Evolutionary conservation across 1,140 invertebrate species (phyloP), one percentile per base, ranked within the genome.

Genomic region (Nylanderia fulva): DNA sequence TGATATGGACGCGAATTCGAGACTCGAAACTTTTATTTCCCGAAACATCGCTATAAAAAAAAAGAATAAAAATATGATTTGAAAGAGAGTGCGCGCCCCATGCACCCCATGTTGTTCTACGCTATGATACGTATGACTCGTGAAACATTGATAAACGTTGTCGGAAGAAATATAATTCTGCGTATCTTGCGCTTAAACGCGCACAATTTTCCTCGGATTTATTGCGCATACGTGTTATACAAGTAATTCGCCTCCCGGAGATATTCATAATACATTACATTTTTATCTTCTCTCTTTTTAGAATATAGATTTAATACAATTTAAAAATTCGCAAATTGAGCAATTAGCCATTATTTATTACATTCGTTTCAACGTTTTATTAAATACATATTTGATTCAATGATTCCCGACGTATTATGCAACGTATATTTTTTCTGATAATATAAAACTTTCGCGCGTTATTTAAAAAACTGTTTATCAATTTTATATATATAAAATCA

Each of bases 121-220:
- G 56, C 61, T 64, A 42, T 72, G 66, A 61, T 58, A 56, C 64
- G 64, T 48, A 45, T n/a, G 36, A 36, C 27, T 74, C 39, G 58
- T 71, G 64, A 61, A 63, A 54, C 60, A 77, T 85, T 45, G 72
- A 75, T 86, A 79, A 48, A 52, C 83, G n/a, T 69, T 72, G 82
- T 74, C 72, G 29, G 63, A 29, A 18, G 29, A 18, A n/a, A 79
- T 52, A 24, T 68, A 52, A 66, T 33, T 66, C 21, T 27, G 61
- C 61, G 75, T 77, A 79, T 79, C 75, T 79, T 76, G 39, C 74
- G 36, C 36, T 75, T 64, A 66, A 77, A 52, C 42, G 42, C 75
- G 33, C 75, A 68, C 42, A 66, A 68, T 68, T 79, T 79, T 79
- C 75, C 45, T 79, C 39, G 27, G 21, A 79, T 79, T 79, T 54